Evolutionary conservation across 2,888 invertebrate genomes (phyloP).

Genomic region (Ernsta delagoae): DNA sequence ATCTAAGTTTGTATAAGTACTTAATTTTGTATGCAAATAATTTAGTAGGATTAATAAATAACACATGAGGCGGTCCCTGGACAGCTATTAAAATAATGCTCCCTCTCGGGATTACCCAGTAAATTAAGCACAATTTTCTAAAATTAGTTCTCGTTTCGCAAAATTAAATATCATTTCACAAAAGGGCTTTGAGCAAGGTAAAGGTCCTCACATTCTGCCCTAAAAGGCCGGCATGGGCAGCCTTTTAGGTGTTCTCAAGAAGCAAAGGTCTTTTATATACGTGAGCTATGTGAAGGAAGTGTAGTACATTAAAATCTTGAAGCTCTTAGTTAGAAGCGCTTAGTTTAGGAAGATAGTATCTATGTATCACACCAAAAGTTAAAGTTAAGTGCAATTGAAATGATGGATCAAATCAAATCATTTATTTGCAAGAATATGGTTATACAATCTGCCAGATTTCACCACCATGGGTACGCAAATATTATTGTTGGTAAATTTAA

Average conservation of each 20-base stretch:
- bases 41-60: conserved; percentile 2
- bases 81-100: conserved; percentile 13
- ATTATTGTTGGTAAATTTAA: too few species aligned
- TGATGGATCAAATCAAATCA: too few species aligned
- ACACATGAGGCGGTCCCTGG: background rate
- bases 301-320: too few species aligned
- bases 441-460: too few species aligned
- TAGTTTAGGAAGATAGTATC: too few species aligned
- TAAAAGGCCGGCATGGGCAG: conserved; percentile 7
- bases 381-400: too few species aligned
- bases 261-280: background rate
- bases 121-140: conserved; percentile 12
- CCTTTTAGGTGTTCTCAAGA: conserved; percentile 9
- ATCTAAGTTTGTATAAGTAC: too few species aligned
- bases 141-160: background rate
- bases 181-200: conserved; percentile 11
- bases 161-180: background rate
- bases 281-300: background rate
- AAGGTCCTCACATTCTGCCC: conserved; percentile 1
- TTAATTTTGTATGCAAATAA: conserved; percentile 11
- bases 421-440: too few species aligned
- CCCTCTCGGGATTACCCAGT: background rate
- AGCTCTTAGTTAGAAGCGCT: too few species aligned
- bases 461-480: too few species aligned
- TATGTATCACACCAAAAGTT: too few species aligned